Conservation (phyloP, 2,888 invertebrate genomes). For the Drosophila longiperda region DNA sequence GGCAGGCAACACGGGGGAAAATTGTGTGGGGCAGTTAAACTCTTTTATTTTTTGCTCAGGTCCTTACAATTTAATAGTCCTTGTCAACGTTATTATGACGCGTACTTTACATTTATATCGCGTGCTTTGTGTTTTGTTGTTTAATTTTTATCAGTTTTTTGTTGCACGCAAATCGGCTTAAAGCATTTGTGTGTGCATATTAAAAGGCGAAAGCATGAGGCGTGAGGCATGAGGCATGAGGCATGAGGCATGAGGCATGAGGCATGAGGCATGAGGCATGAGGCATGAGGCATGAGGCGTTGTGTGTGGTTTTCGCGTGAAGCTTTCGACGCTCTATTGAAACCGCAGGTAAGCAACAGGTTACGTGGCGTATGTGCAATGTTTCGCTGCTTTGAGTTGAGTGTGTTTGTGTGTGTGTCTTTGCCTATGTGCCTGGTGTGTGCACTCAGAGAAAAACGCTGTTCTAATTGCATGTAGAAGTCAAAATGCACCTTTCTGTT, state of each 20-base stretch:
- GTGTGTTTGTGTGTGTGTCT: neutral
- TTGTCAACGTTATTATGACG: slow-evolving; percentile 62
- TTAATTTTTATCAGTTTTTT: slow-evolving; percentile 29
- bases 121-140: slow-evolving; percentile 27
- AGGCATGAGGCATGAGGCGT: neutral
- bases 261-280: neutral
- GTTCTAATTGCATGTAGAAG: neutral
- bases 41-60: slow-evolving; percentile 7
- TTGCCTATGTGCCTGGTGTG: neutral
- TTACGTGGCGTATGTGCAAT: slow-evolving; percentile 58
- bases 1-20: neutral
- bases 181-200: slow-evolving; percentile 57
- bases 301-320: slow-evolving; percentile 6
- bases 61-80: slow-evolving; percentile 45
- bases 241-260: neutral
- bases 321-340: slow-evolving; percentile 34
- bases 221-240: neutral
- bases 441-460: neutral
- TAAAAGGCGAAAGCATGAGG: slow-evolving; percentile 4
- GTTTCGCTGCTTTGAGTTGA: slow-evolving; percentile 5
- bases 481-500: neutral
- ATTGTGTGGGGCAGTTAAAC: slow-evolving; percentile 9
- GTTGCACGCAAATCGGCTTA: slow-evolving; percentile 59
- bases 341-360: slow-evolving; percentile 62
- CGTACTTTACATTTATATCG: slow-evolving; percentile 35